Evolutionary conservation across 2,888 invertebrate species (phyloP), one percentile per base, ranked within the genome.

Genomic region (Callosobruchus maculatus): DNA sequence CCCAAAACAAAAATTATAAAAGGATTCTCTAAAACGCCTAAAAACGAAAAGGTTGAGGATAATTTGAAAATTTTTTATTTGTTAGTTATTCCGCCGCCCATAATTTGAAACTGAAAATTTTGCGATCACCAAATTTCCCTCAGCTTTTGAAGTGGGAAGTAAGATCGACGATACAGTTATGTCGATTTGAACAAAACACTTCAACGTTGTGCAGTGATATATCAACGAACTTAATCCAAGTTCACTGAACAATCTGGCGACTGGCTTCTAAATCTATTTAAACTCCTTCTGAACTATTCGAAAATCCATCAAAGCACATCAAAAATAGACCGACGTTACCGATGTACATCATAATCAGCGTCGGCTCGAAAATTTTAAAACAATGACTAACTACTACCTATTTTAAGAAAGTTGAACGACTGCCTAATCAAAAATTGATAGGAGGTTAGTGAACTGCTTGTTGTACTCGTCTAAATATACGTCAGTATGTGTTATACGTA

Each of bases 381-480:
- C 70, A 75, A 75, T 75, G 70, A 68, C 69, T 20, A 73, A 30
- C 71, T 72, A 71, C 67, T 74, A 66, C 30, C 72, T 78, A 78
- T 78, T 80, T 79, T 79, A 77, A 75, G 75, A 76, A 71, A 81
- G 81, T 81, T 81, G 82, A 81, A 81, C 77, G 81, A 81, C 81
- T 81, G 77, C 70, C 77, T 81, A 81, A 82, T 81, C 81, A 81
- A 82, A 82, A 82, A 82, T 82, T 82, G 81, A 81, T 81, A 80
- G 79, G 78, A 49, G 81, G 80, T 82, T 80, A 76, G 49, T 49
- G 49, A 49, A 49, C 49, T 18, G 49, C 5, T 49, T 49, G 49
- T 49, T 49, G 49, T 49, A 49, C 49, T 13, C 49, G 49, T 49
- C 49, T 49, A 49, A 49, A 49, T 49, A 49, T 49, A 49, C 49